Evolutionary conservation across 1,140 invertebrate species (phyloP), one percentile per base, ranked within the genome.

Genomic region (Andricus grossulariae): DNA sequence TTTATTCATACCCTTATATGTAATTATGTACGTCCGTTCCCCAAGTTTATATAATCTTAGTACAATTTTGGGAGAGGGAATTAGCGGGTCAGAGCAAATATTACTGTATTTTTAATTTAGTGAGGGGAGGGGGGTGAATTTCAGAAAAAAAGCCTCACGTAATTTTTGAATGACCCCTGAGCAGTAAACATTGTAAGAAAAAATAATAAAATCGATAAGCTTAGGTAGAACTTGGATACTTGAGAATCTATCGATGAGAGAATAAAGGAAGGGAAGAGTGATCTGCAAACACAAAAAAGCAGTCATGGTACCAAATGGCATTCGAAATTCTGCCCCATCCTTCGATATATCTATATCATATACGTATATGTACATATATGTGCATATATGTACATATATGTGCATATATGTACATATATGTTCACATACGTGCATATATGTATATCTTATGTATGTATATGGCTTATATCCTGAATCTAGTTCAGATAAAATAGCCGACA

Each of bases 211-310:
- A 66, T 39, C 32, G 6, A 3, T 60, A 13, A 15, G 57, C 13
- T 60, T 60, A 32, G 57, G 32, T 8, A 39, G 25, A 45, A 2
- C 8, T 7, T 60, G 21, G 60, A 39, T 45, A 5, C 60, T 66
- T 25, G 8, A 66, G 60, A 32, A 66, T 39, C 2, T 45, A 45
- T 66, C 60, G 60, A 66, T 45, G 60, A 39, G 49, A 77, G 81
- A 75, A 82, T 82, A 81, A 84, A 84, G 15, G 54, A 66, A 21
- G 45, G 25, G 60, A 66, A 78, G 82, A 81, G 82, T 81, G 80
- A 83, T 74, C 82, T 83, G 79, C 50, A 70, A 75, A 75, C 75
- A 81, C 79, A 84, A 81, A 83, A 83, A 83, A 50, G 72, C 71
- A 74, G 70, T 79, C 50, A 57, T 66, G 55, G 77, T 76, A 81